Evolutionary conservation across 2,113 vertebrate genomes (phyloP), one percentile per base, ranked within the genome.

Genomic region (Clupea harengus): DNA sequence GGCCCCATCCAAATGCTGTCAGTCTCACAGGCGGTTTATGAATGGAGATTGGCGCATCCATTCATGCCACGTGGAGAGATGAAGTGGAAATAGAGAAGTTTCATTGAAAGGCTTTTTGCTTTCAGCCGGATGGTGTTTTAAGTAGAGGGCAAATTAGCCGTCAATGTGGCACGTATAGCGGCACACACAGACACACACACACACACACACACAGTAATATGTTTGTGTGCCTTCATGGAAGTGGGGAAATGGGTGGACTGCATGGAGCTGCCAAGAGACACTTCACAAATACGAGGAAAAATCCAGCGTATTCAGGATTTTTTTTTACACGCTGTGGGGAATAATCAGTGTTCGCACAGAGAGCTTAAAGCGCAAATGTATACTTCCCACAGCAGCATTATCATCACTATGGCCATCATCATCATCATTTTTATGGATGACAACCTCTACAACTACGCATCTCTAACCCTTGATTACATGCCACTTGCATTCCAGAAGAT

Each of bases 51-150:
- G 64, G 64, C n/a, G n/a, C 39, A 32, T 10, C 32, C 72, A 78
- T 78, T 78, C 72, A 78, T 78, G 72, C 28, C 25, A 4, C 13
- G 72, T 44, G 72, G 7, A 32, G 72, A 78, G 72, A 39, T 8
- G 20, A 6, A 78, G 11, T 28, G 64, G 6, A 10, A n/a, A 64
- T 18, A 8, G 64, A 78, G 5, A 78, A 78, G 72, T 78, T 39
- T 78, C 28, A 78, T 17, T 78, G 72, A 78, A 78, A 78, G 15
- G 72, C 72, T 78, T 78, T 78, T 78, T 78, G 28, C 72, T 78
- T 18, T 78, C 13, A 78, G 32, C 4, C 32, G 13, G 28, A 78
- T 78, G 72, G 72, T 32, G 44, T 78, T 78, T 78, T 44, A 32
- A 78, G 25, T 78, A 18, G 72, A 15, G 25, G 28, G 72, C 72